Evolutionary conservation across 64 coral and sea anemone genomes (phyloP).

Genomic region (Acropora tenuis): DNA sequence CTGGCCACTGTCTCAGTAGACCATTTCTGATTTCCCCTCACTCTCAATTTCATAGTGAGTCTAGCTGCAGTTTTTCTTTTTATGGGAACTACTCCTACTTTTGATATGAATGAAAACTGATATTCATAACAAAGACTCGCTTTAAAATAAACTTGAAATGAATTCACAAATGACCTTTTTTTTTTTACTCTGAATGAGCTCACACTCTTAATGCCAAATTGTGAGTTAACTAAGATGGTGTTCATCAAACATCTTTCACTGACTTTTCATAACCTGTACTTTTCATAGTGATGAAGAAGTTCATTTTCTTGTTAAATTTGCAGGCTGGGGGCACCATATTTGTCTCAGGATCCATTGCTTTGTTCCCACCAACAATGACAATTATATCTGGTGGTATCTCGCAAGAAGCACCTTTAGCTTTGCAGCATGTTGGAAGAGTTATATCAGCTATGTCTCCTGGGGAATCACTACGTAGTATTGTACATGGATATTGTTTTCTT

Average conservation of each 20-base stretch:
- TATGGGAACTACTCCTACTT: too few species aligned
- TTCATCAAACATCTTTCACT: too few species aligned
- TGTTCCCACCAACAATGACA: conserved; percentile 77
- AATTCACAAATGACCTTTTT: too few species aligned
- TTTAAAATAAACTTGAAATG: too few species aligned
- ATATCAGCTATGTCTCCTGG: conserved; percentile 56
- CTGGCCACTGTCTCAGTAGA: not conserved
- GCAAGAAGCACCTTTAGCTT: conserved; percentile 63
- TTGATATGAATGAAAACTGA: too few species aligned
- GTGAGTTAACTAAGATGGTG: too few species aligned
- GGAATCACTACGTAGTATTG: conserved; percentile 44
- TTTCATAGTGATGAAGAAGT: not conserved
- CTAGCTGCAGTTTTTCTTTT: too few species aligned
- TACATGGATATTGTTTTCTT: conserved; percentile 85
- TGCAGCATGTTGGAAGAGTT: conserved; percentile 81
- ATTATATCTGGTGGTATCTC: conserved; percentile 69
- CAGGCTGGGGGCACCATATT: conserved; percentile 46
- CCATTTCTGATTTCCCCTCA: too few species aligned
- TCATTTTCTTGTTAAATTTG: not conserved
- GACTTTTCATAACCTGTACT: not conserved
- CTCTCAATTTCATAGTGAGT: too few species aligned
- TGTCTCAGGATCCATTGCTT: conserved; percentile 85
- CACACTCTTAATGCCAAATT: too few species aligned
- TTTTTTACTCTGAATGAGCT: too few species aligned
- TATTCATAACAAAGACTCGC: too few species aligned